phyloP scores from a whole-genome alignment of 2,113 vertebrate genomes.

The Turdus rufiventris region DNA sequence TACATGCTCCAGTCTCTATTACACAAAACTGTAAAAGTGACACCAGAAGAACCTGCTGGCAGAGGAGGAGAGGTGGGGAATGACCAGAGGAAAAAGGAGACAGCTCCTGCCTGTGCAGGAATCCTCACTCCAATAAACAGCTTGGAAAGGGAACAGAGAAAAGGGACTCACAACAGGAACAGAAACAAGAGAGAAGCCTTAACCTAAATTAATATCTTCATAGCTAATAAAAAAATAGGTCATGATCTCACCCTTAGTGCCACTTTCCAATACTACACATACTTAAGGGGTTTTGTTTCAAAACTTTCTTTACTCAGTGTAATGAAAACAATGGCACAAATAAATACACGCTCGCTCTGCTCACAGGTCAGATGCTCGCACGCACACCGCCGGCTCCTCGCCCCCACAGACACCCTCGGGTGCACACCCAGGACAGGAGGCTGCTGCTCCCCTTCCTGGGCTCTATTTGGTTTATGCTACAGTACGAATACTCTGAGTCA shows the following conservation, averaged over 20 bases:
- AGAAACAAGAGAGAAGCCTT: conserved; percentile 57
- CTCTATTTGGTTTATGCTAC: conserved; percentile 82
- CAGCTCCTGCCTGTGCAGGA: neutral
- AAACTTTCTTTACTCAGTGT: conserved; percentile 58
- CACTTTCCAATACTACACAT: conserved; percentile 45
- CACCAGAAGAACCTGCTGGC: neutral
- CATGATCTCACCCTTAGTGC: conserved; percentile 64
- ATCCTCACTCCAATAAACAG: neutral
- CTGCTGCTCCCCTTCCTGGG: conserved; percentile 54
- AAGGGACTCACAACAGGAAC: neutral
- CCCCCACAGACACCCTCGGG: conserved; percentile 3
- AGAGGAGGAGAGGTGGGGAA: neutral
- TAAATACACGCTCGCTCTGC: conserved; percentile 64
- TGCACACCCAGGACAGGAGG: conserved; percentile 57
- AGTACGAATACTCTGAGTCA: conserved; percentile 79
- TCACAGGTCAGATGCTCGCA: neutral
- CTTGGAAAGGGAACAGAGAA: neutral
- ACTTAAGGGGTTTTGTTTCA: conserved; percentile 41
- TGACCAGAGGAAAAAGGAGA: neutral
- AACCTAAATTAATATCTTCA: conserved; percentile 70
- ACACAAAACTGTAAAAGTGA: neutral
- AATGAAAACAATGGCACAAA: conserved; percentile 74
- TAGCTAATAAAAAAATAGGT: conserved; percentile 69
- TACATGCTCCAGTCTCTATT: fast-evolving
- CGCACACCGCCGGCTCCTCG: neutral